Conservation (phyloP, 92 coral and sea anemone genomes). For the Parazoanthus swiftii region DNA sequence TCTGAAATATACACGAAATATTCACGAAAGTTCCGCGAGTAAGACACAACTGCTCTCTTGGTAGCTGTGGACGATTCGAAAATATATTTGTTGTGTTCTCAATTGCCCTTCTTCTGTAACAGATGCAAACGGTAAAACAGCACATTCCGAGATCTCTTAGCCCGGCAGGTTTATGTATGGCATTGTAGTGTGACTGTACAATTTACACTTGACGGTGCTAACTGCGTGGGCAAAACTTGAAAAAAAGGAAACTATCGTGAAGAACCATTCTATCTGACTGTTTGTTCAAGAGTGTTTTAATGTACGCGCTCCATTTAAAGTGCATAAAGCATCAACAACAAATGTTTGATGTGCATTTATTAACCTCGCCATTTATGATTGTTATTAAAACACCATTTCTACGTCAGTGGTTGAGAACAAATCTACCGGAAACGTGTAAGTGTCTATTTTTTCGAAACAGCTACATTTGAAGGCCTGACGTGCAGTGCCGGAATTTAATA, state of each 20-base stretch:
- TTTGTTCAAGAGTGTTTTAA: neutral
- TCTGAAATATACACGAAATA: too few species aligned
- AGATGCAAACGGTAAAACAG: neutral
- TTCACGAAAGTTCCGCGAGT: neutral
- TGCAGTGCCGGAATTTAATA: neutral
- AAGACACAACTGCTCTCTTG: neutral
- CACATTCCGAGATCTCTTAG: neutral
- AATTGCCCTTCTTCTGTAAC: neutral
- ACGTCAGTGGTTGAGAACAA: neutral
- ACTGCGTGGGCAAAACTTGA: neutral
- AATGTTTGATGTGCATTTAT: neutral
- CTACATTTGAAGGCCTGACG: neutral
- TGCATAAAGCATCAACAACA: slow-evolving; percentile 1
- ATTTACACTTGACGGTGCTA: neutral
- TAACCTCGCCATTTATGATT: neutral
- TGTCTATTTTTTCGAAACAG: neutral
- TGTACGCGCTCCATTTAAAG: slow-evolving; percentile 1
- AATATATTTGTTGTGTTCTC: neutral
- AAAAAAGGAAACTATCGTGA: neutral
- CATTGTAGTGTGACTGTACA: neutral
- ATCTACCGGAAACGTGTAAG: slow-evolving; percentile 9
- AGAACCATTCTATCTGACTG: neutral
- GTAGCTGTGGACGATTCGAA: neutral
- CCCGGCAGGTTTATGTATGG: neutral
- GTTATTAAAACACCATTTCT: neutral